Conservation (phyloP, 2,113 vertebrate species). For the Sitta europaea region DNA sequence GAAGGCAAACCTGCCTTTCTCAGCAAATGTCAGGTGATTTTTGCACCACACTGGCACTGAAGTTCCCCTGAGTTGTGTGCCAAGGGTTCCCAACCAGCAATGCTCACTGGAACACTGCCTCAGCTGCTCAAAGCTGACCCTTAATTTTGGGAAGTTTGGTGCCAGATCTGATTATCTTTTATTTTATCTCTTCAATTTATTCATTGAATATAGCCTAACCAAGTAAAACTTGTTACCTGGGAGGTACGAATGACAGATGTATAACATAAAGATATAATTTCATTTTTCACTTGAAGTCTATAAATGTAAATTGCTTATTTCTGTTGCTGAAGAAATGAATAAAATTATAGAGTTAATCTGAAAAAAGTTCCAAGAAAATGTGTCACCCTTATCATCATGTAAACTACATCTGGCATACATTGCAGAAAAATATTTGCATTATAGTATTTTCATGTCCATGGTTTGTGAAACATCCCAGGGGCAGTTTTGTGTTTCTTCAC, state of each 20-base stretch:
- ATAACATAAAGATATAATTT: background rate
- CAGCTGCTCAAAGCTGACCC: background rate
- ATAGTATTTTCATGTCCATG: background rate
- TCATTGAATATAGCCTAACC: background rate
- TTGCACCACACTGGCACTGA: background rate
- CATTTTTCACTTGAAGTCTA: background rate
- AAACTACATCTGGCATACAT: background rate
- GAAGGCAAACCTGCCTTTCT: background rate
- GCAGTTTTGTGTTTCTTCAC: background rate
- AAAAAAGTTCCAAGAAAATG: background rate
- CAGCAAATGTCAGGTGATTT: background rate
- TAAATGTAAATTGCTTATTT: background rate
- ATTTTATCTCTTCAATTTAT: background rate
- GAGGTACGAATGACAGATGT: background rate
- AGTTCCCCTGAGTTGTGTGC: accelerated
- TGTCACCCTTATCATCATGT: background rate
- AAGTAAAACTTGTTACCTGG: background rate
- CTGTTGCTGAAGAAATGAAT: background rate
- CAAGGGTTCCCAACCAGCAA: accelerated
- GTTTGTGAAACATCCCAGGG: background rate
- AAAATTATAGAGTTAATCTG: background rate
- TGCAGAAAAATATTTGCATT: background rate
- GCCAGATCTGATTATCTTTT: background rate
- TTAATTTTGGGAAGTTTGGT: background rate
- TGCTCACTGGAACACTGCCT: accelerated